phyloP scores from a whole-genome alignment of 2,113 vertebrate genomes.

The Chroicocephalus ridibundus region DNA sequence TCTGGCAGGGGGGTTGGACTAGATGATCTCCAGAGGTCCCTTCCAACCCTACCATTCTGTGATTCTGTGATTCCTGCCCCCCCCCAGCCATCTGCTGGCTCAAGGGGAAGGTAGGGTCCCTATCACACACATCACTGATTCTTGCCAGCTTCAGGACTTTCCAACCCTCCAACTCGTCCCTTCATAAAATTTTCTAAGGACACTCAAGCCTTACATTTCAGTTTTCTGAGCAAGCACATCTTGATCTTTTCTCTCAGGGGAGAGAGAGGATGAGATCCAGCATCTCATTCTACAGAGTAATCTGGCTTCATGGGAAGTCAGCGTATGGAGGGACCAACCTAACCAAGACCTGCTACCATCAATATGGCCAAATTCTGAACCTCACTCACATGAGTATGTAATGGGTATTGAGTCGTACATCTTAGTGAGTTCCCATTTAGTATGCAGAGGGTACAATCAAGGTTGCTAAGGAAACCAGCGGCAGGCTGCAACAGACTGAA shows the following conservation, averaged over 20 bases:
- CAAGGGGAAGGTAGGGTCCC: neutral
- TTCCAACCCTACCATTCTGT: too few relatives aligned
- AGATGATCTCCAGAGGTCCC: too few relatives aligned
- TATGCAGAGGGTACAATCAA: neutral
- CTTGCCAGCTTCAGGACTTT: neutral
- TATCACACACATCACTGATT: neutral
- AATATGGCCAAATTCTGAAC: neutral
- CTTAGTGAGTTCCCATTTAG: neutral
- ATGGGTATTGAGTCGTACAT: neutral
- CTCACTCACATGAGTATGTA: neutral
- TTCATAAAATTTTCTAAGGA: neutral
- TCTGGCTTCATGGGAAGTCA: neutral
- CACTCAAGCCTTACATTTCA: neutral
- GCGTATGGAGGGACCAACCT: neutral
- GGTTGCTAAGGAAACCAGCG: conserved; percentile 41
- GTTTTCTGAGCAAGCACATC: neutral
- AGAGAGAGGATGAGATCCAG: neutral
- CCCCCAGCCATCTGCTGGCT: neutral
- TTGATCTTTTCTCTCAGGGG: neutral
- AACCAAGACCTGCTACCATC: neutral
- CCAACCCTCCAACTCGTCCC: neutral
- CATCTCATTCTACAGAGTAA: neutral
- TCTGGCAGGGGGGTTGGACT: too few relatives aligned
- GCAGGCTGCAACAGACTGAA: neutral
- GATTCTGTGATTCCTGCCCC: neutral